phyloP scores from a whole-genome alignment of 2,888 invertebrate species.

The Thymelicus lineola region DNA sequence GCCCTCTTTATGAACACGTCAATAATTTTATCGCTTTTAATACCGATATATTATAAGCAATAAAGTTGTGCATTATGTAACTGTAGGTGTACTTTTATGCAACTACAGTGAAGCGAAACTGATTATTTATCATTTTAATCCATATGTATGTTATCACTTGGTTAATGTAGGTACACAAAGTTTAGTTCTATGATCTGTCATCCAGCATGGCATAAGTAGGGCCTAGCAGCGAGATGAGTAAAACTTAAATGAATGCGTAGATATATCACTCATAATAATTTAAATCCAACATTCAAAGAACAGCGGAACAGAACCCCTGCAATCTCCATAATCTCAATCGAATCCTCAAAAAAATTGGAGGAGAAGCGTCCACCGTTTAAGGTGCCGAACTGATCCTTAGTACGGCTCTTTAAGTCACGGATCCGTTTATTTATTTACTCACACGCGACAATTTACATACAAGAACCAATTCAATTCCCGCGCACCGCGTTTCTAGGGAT shows the following conservation, averaged over 20 bases:
- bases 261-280: neutral
- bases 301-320: neutral
- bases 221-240: too few relatives aligned
- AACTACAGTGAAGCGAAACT: too few relatives aligned
- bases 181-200: too few relatives aligned
- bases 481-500: slow-evolving; percentile 77
- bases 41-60: too few relatives aligned
- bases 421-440: slow-evolving; percentile 80
- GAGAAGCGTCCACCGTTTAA: slow-evolving; percentile 44
- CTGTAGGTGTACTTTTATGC: too few relatives aligned
- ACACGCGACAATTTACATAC: slow-evolving; percentile 80
- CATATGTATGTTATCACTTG: too few relatives aligned
- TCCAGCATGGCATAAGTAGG: too few relatives aligned
- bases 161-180: too few relatives aligned
- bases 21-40: too few relatives aligned
- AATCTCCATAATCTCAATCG: slow-evolving; percentile 12
- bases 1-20: neutral
- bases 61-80: too few relatives aligned
- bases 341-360: slow-evolving; percentile 19
- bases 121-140: too few relatives aligned
- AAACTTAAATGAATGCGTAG: too few relatives aligned
- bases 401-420: slow-evolving; percentile 71
- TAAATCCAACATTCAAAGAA: neutral
- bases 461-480: slow-evolving; percentile 81
- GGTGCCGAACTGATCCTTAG: slow-evolving; percentile 61